Conservation (phyloP, 2,888 invertebrate genomes). For the Eupeodes latifasciatus region DNA sequence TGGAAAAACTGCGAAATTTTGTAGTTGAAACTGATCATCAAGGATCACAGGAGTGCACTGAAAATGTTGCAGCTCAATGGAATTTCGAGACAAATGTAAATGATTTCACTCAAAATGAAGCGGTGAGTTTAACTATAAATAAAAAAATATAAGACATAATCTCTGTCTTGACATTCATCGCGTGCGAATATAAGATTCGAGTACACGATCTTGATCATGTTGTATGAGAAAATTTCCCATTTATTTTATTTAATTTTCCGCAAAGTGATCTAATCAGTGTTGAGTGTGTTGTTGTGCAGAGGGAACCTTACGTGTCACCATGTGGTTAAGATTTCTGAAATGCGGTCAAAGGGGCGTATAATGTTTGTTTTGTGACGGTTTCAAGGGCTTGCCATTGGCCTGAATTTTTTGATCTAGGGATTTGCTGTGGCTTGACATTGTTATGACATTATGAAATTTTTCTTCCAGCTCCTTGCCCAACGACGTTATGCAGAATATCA, state of each 20-base stretch:
- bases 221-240: constrained; percentile 64
- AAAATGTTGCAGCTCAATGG: constrained; percentile 95
- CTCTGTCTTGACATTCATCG: constrained; percentile 66
- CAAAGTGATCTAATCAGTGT: constrained; percentile 64
- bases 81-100: constrained; percentile 95
- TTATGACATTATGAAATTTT: not conserved
- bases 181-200: constrained; percentile 51
- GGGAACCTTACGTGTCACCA: constrained; percentile 51
- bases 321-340: constrained; percentile 60
- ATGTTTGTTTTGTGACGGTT: constrained; percentile 5
- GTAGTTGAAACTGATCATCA: constrained; percentile 90
- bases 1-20: constrained; percentile 84
- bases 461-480: constrained; percentile 90
- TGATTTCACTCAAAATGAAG: constrained; percentile 91
- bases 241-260: constrained; percentile 54
- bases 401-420: constrained; percentile 42
- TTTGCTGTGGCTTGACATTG: constrained; percentile 35
- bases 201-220: constrained; percentile 45
- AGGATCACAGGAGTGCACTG: constrained; percentile 92
- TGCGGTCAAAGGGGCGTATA: constrained; percentile 57
- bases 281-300: not conserved
- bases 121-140: constrained; percentile 87
- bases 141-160: constrained; percentile 24
- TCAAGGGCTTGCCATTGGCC: constrained; percentile 67
- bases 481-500: constrained; percentile 93